Evolutionary conservation across 2,797 vertebrate species (phyloP), one percentile per base, ranked within the genome.

Genomic region (Orientallactaga sibirica): DNA sequence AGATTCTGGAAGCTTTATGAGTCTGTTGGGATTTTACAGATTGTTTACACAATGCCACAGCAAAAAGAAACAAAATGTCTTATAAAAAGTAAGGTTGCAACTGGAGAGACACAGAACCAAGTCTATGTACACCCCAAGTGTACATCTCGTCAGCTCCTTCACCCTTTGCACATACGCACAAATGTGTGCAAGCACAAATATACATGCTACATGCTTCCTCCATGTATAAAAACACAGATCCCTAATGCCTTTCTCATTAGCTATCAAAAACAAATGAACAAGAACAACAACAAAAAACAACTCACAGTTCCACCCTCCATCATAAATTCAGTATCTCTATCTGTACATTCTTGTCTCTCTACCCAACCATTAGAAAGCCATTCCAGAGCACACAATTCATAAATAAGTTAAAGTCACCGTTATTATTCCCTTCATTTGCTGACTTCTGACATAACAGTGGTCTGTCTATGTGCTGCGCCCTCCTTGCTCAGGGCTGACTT

Each of bases 161-260:
- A 11, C 41, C 20, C 62, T 74, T 58, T 3, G 2, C n/a, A 20
- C 2, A 4, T 10, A 61, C 10, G 12, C 18, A 4, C 7, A 2
- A 9, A 33, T 2, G 33, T 41, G 12, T 41, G 16, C 4, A 3
- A 7, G 2, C 14, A 19, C 1, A 1, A 29, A 62, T 1, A 1
- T 12, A 58, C 16, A 16, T 12, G 52, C 52, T 1, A 6, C n/a
- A 55, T 5, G 48, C 25, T 67, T 75, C 33, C 29, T 41, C 71
- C 14, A 12, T 22, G 25, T 61, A 10, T 20, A n/a, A 62, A 55
- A 16, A 73, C 64, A 33, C 25, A 8, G 19, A 48, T 19, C n/a
- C 37, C 64, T n/a, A 3, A 48, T 7, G 52, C 43, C 33, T 73
- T 29, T 29, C n/a, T 41, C 33, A 37, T 5, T 10, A 48, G 27